Evolutionary conservation across 1,140 invertebrate species (phyloP), one percentile per base, ranked within the genome.

Genomic region (Popillia japonica): DNA sequence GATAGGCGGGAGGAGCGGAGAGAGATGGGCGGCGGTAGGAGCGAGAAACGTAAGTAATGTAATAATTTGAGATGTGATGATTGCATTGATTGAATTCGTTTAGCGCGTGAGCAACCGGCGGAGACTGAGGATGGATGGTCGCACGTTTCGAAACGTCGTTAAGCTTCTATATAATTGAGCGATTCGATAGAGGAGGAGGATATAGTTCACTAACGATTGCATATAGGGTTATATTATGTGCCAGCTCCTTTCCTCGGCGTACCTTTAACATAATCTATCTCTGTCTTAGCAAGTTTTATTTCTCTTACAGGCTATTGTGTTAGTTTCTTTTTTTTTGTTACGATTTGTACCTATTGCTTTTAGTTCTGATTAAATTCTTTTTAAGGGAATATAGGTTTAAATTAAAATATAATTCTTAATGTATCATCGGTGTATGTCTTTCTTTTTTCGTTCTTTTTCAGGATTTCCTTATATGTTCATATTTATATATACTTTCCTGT

Each of bases 281-380:
- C 44, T 11, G 7, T 55, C 14, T 42, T 78, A 73, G 27, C 10
- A 27, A 14, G 74, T 76, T 77, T 76, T 79, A 27, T 76, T 41
- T 78, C 61, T 10, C 27, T 79, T 79, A 10, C 78, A 79, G 78
- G 78, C 41, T 79, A 68, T 78, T 75, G 76, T 77, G 59, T 23
- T 4, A 6, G 14, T n/a, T n/a, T n/a, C n/a, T n/a, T n/a, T n/a
- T n/a, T n/a, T n/a, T n/a, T n/a, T n/a, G n/a, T n/a, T n/a, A n/a
- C n/a, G n/a, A n/a, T n/a, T n/a, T n/a, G n/a, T n/a, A n/a, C n/a
- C n/a, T n/a, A n/a, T n/a, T n/a, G n/a, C n/a, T n/a, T n/a, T n/a
- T n/a, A n/a, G n/a, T n/a, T n/a, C n/a, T n/a, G n/a, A n/a, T n/a
- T n/a, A n/a, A n/a, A n/a, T n/a, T n/a, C n/a, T n/a, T n/a, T n/a